Percentiles rank a stretch among this genome's conserved stretches.
Evolutionary conservation across 2,797 vertebrate genomes (phyloP).

Genomic region (Denticeps clupeoides): DNA sequence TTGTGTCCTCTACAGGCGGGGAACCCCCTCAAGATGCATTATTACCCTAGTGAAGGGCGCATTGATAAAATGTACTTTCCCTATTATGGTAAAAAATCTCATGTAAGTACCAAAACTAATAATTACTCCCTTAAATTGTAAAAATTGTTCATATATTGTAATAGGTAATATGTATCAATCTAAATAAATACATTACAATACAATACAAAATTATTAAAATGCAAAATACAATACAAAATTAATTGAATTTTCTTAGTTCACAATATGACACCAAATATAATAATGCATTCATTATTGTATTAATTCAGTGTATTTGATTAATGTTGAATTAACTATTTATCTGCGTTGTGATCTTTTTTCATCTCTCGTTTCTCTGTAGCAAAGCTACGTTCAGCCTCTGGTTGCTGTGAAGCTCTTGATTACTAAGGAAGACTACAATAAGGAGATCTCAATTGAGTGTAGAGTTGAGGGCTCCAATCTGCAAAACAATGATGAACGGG

Average conservation of each 20-base stretch:
- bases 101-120: conserved; percentile 71
- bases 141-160: too few species aligned
- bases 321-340: too few species aligned
- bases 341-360: not conserved
- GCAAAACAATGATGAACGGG: conserved; percentile 76
- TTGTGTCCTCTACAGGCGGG: conserved; percentile 53
- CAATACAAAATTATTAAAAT: too few species aligned
- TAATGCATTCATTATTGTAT: too few species aligned
- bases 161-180: too few species aligned
- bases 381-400: conserved; percentile 79
- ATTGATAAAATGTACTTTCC: conserved; percentile 93
- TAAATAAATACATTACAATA: too few species aligned
- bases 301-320: too few species aligned
- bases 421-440: conserved; percentile 57
- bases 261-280: too few species aligned
- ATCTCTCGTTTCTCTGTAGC: conserved; percentile 44
- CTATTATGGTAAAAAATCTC: conserved; percentile 86
- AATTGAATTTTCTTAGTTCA: too few species aligned
- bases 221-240: too few species aligned
- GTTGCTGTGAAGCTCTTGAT: conserved; percentile 80
- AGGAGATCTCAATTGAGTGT: conserved; percentile 77
- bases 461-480: conserved; percentile 77
- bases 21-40: conserved; percentile 46
- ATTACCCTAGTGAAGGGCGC: conserved; percentile 64
- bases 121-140: too few species aligned